Evolutionary conservation across 2,888 invertebrate species (phyloP).

Genomic region (Pycnomerus fuliginosus): DNA sequence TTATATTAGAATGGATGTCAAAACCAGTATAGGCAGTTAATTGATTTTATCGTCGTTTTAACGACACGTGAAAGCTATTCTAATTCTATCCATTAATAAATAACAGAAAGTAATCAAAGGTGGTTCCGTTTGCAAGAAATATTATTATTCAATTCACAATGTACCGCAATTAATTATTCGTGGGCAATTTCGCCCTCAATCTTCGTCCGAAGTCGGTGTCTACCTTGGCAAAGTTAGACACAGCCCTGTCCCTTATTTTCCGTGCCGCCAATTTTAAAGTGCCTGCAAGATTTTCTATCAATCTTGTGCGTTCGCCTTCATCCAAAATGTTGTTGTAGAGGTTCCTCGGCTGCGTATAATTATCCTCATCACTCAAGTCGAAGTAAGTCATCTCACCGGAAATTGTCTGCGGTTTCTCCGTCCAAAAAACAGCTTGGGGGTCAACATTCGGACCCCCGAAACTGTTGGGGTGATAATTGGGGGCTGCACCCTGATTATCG

Average conservation of each 20-base stretch:
- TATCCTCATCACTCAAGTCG: slow-evolving; percentile 83
- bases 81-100: no score
- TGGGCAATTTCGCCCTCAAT: slow-evolving; percentile 59
- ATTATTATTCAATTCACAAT: no score
- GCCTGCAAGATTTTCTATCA: slow-evolving; percentile 77
- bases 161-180: no score
- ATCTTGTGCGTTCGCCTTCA: slow-evolving; percentile 69
- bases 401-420: slow-evolving; percentile 57
- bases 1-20: no score
- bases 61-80: no score
- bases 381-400: slow-evolving; percentile 77
- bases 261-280: slow-evolving; percentile 75
- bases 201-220: slow-evolving; percentile 77
- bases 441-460: slow-evolving; percentile 83
- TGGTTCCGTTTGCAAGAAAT: no score
- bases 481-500: slow-evolving; percentile 83
- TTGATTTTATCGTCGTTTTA: no score
- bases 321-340: slow-evolving; percentile 85
- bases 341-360: slow-evolving; percentile 80
- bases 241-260: slow-evolving; percentile 83
- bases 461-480: slow-evolving; percentile 97
- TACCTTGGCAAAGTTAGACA: slow-evolving; percentile 80
- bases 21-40: no score
- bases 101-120: no score
- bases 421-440: slow-evolving; percentile 61